Conservation (phyloP, 1,140 invertebrate species). For the Scaptomyza pallida region DNA sequence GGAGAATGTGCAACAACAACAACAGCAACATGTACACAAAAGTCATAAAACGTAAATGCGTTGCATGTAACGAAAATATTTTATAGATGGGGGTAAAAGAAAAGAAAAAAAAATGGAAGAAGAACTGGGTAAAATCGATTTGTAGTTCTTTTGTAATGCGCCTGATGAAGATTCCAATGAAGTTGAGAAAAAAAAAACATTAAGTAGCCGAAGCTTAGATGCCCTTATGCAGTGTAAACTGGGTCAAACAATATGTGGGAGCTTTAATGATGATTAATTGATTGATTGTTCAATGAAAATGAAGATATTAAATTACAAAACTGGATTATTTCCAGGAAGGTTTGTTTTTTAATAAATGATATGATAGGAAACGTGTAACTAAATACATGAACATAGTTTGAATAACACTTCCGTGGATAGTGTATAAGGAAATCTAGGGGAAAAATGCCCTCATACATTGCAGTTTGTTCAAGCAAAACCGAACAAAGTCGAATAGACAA, state of each 20-base stretch:
- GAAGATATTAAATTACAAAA: no score
- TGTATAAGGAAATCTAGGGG: not conserved
- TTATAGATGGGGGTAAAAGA: slow-evolving; percentile 4
- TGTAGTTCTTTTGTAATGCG: slow-evolving; percentile 67
- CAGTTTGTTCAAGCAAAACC: slow-evolving; percentile 1
- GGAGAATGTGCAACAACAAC: slow-evolving; percentile 32
- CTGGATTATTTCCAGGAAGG: no score
- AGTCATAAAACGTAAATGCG: slow-evolving; percentile 74
- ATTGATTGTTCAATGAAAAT: not conserved
- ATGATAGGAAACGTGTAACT: no score
- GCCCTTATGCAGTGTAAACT: not conserved
- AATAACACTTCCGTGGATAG: no score
- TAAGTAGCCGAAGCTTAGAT: not conserved
- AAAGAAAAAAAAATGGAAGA: not conserved
- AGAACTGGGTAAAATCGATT: slow-evolving; percentile 76
- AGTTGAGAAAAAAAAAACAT: slow-evolving; percentile 3
- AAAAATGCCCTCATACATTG: slow-evolving; percentile 11
- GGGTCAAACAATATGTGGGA: not conserved
- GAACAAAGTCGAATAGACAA: slow-evolving; percentile 12
- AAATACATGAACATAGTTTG: no score
- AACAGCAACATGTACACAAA: slow-evolving; percentile 19
- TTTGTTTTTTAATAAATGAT: no score
- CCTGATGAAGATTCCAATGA: slow-evolving; percentile 40
- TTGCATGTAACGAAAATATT: slow-evolving; percentile 52
- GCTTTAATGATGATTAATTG: not conserved